phyloP scores from a whole-genome alignment of 1,140 invertebrate species.

The Choristoneura fumiferana region DNA sequence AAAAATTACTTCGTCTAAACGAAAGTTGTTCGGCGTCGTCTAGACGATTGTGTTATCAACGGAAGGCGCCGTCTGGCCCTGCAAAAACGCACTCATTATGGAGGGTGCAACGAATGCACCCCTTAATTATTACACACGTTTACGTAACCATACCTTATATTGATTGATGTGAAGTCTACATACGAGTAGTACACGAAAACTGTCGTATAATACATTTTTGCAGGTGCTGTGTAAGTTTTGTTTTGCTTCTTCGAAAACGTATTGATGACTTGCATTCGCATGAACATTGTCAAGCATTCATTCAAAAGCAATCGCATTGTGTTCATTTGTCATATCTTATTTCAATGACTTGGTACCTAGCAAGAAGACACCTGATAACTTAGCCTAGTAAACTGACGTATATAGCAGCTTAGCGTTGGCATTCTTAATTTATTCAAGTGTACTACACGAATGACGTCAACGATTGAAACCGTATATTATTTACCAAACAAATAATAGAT shows the following conservation, averaged over 20 bases:
- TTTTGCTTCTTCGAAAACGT: slow-evolving; percentile 1
- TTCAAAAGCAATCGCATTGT: neutral
- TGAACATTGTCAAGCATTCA: neutral
- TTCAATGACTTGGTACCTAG: neutral
- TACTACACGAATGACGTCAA: neutral
- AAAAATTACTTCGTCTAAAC: neutral
- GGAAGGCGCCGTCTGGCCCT: slow-evolving; percentile 11
- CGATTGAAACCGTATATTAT: too few species aligned
- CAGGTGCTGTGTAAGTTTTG: too few species aligned
- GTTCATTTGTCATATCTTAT: neutral
- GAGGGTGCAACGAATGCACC: neutral
- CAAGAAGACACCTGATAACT: neutral
- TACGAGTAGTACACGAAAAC: too few species aligned
- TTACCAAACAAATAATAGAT: too few species aligned
- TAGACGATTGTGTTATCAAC: slow-evolving; percentile 13
- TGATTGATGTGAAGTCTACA: too few species aligned
- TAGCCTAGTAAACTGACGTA: neutral
- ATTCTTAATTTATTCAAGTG: neutral
- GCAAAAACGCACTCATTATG: neutral
- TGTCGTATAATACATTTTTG: too few species aligned
- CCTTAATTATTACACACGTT: neutral
- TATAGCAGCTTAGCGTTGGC: too few species aligned
- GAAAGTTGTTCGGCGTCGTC: slow-evolving; percentile 13
- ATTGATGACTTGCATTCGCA: slow-evolving; percentile 11
- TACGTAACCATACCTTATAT: too few species aligned